Percentiles rank a stretch among this genome's conserved stretches.
Conservation (phyloP, 2,113 vertebrate species). For the Phyllostomus discolor region DNA sequence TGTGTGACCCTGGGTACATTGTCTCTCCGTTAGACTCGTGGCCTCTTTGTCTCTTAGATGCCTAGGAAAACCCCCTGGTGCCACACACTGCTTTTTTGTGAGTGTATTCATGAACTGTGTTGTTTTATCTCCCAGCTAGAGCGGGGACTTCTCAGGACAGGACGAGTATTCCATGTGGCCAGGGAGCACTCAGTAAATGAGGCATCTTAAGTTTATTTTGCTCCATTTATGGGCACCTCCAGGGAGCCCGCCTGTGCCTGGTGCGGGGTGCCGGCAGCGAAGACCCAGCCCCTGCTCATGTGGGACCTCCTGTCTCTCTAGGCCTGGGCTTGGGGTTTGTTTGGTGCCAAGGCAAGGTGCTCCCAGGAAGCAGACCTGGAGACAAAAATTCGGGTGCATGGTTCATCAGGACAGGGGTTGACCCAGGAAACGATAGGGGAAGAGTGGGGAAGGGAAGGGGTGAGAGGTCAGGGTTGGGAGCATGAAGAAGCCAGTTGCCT, state of each 20-base stretch:
- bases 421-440: not conserved
- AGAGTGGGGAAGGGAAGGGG: not conserved
- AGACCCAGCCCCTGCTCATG: not conserved
- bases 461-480: not conserved
- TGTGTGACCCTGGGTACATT: not conserved
- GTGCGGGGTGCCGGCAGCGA: not conserved
- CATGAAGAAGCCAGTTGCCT: not conserved
- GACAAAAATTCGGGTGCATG: not conserved
- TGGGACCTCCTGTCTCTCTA: not conserved
- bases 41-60: not conserved
- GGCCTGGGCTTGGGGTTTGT: not conserved
- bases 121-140: not conserved
- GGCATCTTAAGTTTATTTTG: not conserved
- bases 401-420: not conserved
- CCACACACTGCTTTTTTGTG: not conserved
- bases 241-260: not conserved
- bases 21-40: not conserved
- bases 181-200: not conserved
- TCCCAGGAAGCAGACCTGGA: not conserved
- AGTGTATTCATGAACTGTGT: not conserved
- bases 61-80: not conserved
- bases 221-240: not conserved
- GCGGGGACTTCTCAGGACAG: not conserved
- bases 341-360: not conserved
- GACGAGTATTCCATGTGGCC: not conserved